These are phyloP conservation scores for Elaphurus davidianus DNA, from an alignment of 2,113 vertebrate genomes.

Conservation along the genomic window DNA sequence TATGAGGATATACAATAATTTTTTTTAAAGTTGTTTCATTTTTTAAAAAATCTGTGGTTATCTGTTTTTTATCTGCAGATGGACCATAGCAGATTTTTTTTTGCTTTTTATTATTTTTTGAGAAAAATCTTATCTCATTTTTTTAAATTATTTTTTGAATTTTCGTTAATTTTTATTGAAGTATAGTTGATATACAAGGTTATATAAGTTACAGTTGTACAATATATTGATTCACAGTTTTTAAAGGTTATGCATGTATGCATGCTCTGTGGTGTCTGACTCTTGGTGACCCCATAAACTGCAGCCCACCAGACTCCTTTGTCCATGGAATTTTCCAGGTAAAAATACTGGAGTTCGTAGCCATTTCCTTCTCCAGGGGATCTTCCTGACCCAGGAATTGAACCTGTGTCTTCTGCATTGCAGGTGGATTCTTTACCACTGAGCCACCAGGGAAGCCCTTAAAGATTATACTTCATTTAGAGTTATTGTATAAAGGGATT, in stretches of 20 bases:
- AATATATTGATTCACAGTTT: neutral
- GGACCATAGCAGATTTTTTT: neutral
- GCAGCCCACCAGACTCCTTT: no score
- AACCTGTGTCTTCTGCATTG: no score
- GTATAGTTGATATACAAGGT: neutral
- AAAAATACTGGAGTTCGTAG: no score
- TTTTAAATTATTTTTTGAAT: neutral
- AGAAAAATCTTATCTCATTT: neutral
- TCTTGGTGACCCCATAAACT: no score
- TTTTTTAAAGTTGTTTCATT: neutral
- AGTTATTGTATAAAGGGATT: neutral
- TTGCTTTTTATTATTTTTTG: neutral
- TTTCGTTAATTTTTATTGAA: neutral
- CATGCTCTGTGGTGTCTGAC: no score
- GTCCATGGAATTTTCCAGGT: no score
- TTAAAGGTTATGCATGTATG: neutral
- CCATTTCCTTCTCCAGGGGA: no score
- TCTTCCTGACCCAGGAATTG: no score
- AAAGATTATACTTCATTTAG: neutral
- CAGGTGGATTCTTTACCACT: no score
- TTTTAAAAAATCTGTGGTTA: neutral
- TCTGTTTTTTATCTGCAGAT: neutral
- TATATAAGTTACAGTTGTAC: neutral
- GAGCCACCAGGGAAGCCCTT: neutral
- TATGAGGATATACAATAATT: neutral